Conservation (phyloP, 1,140 invertebrate genomes). For the Cotesia vestalis region DNA sequence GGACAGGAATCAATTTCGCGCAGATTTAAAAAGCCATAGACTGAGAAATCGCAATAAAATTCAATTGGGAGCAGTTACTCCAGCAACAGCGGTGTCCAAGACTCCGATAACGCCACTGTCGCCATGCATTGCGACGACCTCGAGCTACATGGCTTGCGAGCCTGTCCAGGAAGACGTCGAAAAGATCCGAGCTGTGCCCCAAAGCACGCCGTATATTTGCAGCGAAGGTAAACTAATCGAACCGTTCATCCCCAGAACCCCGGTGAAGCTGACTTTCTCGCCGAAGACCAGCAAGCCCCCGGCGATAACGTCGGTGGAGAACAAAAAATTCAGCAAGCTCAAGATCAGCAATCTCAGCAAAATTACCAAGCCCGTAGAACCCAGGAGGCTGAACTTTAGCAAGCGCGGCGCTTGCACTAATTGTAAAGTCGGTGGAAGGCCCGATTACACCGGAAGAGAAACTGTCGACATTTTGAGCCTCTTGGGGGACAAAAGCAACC, state of each 20-base stretch:
- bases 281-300: conserved; percentile 46
- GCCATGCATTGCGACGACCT: conserved; percentile 45
- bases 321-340: conserved; percentile 44
- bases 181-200: conserved; percentile 43
- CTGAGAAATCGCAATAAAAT: conserved; percentile 31
- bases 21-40: conserved; percentile 18
- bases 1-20: conserved; percentile 27
- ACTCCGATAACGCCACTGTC: conserved; percentile 46
- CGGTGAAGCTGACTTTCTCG: conserved; percentile 38
- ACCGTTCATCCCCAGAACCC: neutral
- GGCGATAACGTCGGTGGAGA: conserved; percentile 38
- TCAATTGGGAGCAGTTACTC: conserved; percentile 42
- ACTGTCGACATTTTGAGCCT: conserved; percentile 54
- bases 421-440: conserved; percentile 41
- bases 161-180: conserved; percentile 48
- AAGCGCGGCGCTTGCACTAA: conserved; percentile 35
- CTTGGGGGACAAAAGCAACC: conserved; percentile 58
- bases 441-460: conserved; percentile 50
- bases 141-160: conserved; percentile 42
- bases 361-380: conserved; percentile 46
- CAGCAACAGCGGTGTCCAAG: conserved; percentile 44
- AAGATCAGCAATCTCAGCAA: conserved; percentile 42
- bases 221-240: conserved; percentile 1
- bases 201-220: conserved; percentile 46
- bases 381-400: conserved; percentile 56